These are phyloP conservation scores for Aeoliscus strigatus DNA, from an alignment of 2,797 vertebrate species.

Conservation along the genomic window DNA sequence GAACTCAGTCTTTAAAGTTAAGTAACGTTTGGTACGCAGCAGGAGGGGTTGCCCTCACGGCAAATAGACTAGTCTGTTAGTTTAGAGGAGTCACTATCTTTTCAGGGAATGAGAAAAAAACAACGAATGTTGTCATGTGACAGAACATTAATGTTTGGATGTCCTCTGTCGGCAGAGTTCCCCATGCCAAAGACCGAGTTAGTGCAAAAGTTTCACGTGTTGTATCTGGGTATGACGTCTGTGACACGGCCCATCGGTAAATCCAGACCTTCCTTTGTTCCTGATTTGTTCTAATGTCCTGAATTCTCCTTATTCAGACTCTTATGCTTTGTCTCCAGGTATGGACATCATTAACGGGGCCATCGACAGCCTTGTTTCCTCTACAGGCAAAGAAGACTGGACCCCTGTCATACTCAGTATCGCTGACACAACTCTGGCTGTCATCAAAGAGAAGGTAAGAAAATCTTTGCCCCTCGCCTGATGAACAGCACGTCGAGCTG, in stretches of 20 bases:
- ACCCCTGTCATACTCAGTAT: constrained; percentile 90
- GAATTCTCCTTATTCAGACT: neutral
- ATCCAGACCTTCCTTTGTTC: neutral
- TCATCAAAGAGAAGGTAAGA: constrained; percentile 88
- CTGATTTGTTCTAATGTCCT: neutral
- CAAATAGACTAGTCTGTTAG: neutral
- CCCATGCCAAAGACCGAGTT: constrained; percentile 96
- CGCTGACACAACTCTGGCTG: constrained; percentile 92
- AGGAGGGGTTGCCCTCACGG: constrained; percentile 5
- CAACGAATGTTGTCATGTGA: constrained; percentile 36
- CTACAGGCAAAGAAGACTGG: constrained; percentile 89
- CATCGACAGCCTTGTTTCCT: constrained; percentile 85
- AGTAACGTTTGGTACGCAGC: constrained; percentile 8
- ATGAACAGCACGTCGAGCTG: constrained; percentile 1
- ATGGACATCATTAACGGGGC: constrained; percentile 97
- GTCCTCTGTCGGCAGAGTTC: constrained; percentile 83
- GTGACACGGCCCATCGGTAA: constrained; percentile 93
- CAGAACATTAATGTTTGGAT: constrained; percentile 22
- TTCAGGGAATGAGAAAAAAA: constrained; percentile 8
- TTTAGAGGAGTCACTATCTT: neutral
- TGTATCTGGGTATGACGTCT: constrained; percentile 88
- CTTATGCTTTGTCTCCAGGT: constrained; percentile 69
- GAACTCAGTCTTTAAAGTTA: constrained; percentile 17
- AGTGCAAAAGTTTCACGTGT: constrained; percentile 95
- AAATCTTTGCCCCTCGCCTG: neutral